Conservation (phyloP, 2,888 invertebrate species). For the Acrobasis suavella region DNA sequence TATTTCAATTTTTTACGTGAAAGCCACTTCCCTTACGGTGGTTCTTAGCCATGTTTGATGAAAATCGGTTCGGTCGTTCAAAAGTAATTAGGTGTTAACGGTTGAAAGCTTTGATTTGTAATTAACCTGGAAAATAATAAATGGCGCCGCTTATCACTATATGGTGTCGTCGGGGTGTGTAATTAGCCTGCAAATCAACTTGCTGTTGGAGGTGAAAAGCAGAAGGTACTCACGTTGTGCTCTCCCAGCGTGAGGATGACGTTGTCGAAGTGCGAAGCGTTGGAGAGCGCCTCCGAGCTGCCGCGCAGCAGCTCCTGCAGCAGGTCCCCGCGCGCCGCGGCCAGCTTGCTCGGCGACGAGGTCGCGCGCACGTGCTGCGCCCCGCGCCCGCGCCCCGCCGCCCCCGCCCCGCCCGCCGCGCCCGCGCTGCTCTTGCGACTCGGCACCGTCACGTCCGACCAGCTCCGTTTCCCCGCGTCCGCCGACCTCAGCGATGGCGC, state of each 20-base stretch:
- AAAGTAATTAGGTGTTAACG: no score
- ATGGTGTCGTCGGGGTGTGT: no score
- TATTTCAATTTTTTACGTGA: no score
- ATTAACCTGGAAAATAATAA: no score
- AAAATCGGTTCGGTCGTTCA: no score
- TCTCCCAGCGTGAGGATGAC: slow-evolving; percentile 76
- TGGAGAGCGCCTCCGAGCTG: slow-evolving; percentile 89
- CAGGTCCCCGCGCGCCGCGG: slow-evolving; percentile 84
- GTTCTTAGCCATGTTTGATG: no score
- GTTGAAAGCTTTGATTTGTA: no score
- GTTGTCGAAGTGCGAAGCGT: slow-evolving; percentile 79
- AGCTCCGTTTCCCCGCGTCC: slow-evolving; percentile 78
- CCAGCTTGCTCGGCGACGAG: slow-evolving; percentile 90
- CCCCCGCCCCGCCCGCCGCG: slow-evolving; percentile 61
- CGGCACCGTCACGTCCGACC: slow-evolving; percentile 77
- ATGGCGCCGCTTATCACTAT: no score
- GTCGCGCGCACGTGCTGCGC: slow-evolving; percentile 88
- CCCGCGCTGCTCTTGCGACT: slow-evolving; percentile 84
- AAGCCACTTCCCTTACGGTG: no score
- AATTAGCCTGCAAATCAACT: no score
- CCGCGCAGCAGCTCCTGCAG: slow-evolving; percentile 90
- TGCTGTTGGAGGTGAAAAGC: no score
- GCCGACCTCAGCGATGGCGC: slow-evolving; percentile 78
- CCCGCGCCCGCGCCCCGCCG: slow-evolving; percentile 83
- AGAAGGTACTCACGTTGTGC: slow-evolving; percentile 73